Evolutionary conservation across 1,140 invertebrate species (phyloP), one percentile per base, ranked within the genome.

Genomic region (Pararge aegeria): DNA sequence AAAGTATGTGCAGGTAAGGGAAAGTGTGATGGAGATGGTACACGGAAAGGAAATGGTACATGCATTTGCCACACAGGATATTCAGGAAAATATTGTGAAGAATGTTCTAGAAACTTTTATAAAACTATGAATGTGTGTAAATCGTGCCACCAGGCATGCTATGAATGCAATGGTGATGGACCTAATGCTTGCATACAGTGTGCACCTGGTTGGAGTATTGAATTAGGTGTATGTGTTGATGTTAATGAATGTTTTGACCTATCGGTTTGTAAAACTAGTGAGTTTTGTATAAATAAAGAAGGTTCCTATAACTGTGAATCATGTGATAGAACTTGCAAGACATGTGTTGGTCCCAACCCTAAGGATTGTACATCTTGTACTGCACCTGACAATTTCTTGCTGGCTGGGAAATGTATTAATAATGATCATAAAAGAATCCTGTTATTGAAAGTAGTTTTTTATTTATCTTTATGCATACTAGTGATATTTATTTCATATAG

Each of bases 241-340:
- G 89, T 98, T 2, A 93, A 99, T 91, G 98, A 99, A 91, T 99
- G 98, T 82, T 55, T 92, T 51, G 75, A 90, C 5, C 89, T 83
- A 27, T 82, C 91, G 2, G 78, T 91, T 15, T 99, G 98, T 90
- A 91, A 92, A 40, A 80, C 80, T 12, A 94, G 95, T 84, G 92
- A 98, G 80, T 98, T 97, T 78, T 99, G 98, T 88, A 91, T 97
- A 0, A 99, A 99, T 83, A 95, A 92, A 60, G 95, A 97, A 75
- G 98, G 98, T 27, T 95, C 95, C 1, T 97, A 94, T 83, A 82
- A 88, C n/a, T 99, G 98, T 87, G 89, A 87, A 91, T 92, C 87
- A 51, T 97, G 96, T 90, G 94, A 97, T 80, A 91, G 90, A 76
- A 92, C 96, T 12, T 99, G 98, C 83, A 88, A 93, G 60, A 94